Base-by-base conservation (phyloP, 2,113 vertebrate species). In the Lophotis ruficrista region DNA sequence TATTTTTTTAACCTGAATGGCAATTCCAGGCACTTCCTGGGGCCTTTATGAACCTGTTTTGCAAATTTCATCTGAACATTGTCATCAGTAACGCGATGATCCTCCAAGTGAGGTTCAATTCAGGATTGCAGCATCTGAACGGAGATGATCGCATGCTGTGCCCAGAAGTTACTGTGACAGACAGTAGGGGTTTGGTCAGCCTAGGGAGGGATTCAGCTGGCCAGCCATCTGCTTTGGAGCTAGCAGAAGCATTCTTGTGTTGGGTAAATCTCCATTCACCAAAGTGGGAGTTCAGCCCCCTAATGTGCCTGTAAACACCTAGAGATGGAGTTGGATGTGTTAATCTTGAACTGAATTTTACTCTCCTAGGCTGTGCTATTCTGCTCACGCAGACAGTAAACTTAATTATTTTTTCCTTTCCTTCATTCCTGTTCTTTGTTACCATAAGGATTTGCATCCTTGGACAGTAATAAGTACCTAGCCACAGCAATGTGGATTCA, bases 371-470 rank as follows among this genome's bases (percentile, higher is more conserved):
- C 21, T 75, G 25, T 77, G 37, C 31, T 68, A 54, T 58, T 11
- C 53, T 68, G 37, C 28, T 72, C 10, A 72, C 0, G 0, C 14
- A 50, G 51, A 38, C 4, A 79, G 7, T 45, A 90, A 83, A 23
- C 18, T 4, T 73, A 12, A 37, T 45, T 14, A 5, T 21, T 28
- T 89, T 88, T 81, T 31, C 4, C 7, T 54, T 66, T 80, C 22
- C 17, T 64, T 83, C 17, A 18, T 80, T 72, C 45, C 38, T 71
- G 6, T 53, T 71, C 33, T 77, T 83, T 69, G 31, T 51, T 77
- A 56, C 25, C 5, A 6, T 51, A 77, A 72, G 13, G 7, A 41
- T 84, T 89, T 84, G 1, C 9, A 57, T 81, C 72, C 27, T 65
- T 45, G 23, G 21, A 27, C 27, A 30, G 11, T 22, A 73, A 12